Evolutionary conservation across 1,140 invertebrate species (phyloP).

Genomic region (Pissodes strobi): DNA sequence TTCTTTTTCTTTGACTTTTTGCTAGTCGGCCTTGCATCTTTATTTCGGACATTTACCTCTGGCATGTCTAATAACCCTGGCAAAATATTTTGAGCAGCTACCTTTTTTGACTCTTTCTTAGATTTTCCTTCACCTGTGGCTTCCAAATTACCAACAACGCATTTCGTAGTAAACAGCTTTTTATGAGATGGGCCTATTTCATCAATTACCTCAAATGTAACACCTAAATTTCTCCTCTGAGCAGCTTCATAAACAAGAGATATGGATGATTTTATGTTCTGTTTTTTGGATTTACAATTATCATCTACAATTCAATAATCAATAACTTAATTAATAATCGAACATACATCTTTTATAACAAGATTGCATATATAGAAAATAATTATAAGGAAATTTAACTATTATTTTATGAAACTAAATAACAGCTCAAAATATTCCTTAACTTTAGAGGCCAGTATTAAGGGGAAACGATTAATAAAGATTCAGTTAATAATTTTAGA

Average conservation of each 20-base stretch:
- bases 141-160: constrained; percentile 38
- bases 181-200: constrained; percentile 43
- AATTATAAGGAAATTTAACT: background rate
- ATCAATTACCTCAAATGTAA: constrained; percentile 43
- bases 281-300: constrained; percentile 37
- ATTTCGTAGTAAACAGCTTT: constrained; percentile 42
- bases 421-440: too few relatives aligned
- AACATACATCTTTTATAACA: too few relatives aligned
- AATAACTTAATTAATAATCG: too few relatives aligned
- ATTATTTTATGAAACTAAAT: too few relatives aligned
- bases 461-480: too few relatives aligned
- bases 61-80: constrained; percentile 23
- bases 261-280: constrained; percentile 44
- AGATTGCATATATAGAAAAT: background rate
- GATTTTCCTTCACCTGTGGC: constrained; percentile 42
- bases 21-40: constrained; percentile 4
- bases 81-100: constrained; percentile 41
- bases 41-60: constrained; percentile 17
- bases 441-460: too few relatives aligned
- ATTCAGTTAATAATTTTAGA: too few relatives aligned
- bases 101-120: constrained; percentile 47
- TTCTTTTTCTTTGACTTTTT: constrained; percentile 41
- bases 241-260: constrained; percentile 44
- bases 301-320: constrained; percentile 15
- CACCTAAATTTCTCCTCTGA: constrained; percentile 34